These are phyloP conservation scores for Dendrolimus punctatus DNA, from an alignment of 1,140 invertebrate genomes.

Conservation along the genomic window DNA sequence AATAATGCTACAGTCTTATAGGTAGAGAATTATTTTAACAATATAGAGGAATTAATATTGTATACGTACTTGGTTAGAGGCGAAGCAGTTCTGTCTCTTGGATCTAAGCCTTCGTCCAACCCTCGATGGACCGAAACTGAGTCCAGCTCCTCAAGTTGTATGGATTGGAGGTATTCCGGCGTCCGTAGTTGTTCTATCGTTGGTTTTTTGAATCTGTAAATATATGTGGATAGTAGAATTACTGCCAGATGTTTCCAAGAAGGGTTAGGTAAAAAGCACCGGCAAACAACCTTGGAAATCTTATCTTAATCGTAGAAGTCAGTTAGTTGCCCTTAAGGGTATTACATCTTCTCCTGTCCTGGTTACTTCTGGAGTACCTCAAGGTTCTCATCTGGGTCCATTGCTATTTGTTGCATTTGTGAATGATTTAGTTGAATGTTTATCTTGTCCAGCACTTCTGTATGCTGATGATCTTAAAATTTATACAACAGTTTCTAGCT, in stretches of 20 bases:
- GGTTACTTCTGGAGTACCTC: too few species aligned
- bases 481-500: too few species aligned
- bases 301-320: too few species aligned
- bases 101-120: constrained; percentile 76
- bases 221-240: neutral
- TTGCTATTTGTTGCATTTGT: too few species aligned
- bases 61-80: constrained; percentile 44
- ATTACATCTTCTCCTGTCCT: too few species aligned
- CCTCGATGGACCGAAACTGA: constrained; percentile 81
- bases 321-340: too few species aligned
- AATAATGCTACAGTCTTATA: neutral
- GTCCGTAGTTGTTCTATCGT: constrained; percentile 77
- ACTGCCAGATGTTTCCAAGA: too few species aligned
- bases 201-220: constrained; percentile 75
- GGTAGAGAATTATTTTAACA: neutral
- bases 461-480: too few species aligned
- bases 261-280: neutral
- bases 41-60: neutral
- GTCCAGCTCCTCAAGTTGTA: constrained; percentile 70
- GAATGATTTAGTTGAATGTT: too few species aligned
- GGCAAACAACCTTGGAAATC: too few species aligned
- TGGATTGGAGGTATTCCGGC: constrained; percentile 72
- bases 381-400: too few species aligned
- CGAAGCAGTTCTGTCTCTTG: constrained; percentile 26
- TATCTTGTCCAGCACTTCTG: too few species aligned